Base-by-base conservation (phyloP, 2,797 vertebrate genomes). In the Monodelphis domestica region DNA sequence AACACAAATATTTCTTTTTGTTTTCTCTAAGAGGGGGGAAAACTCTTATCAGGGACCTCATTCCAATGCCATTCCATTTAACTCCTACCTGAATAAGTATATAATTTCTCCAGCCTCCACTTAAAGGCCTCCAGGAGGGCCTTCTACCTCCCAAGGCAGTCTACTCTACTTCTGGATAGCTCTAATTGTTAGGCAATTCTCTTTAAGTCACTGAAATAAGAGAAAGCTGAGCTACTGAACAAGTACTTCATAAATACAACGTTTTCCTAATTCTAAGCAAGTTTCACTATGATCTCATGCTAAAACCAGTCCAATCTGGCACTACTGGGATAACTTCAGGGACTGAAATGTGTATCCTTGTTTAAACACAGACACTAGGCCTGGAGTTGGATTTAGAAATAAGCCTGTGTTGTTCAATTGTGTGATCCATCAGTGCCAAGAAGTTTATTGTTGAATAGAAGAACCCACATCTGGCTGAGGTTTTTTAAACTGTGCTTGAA, bases 391-490 rank as follows among this genome's bases (percentile, higher is more conserved):
- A 1, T 0, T 3, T 0, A 4, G 21, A 14, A 45, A n/a, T 57
- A 21, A 53, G 29, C 52, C 50, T 0, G 0, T 2, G 51, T 0
- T 12, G 56, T 15, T 0, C 1, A 28, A 52, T 10, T 45, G 54
- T 29, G 70, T 3, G 12, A 15, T 56, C 59, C 30, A 9, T 0
- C 14, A 90, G 17, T 4, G 3, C 0, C 4, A 11, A 1, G 7
- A 56, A 24, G 45, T 45, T 53, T 57, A 17, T 15, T 38, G 57
- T 24, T 4, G 30, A 84, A 30, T 15, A 89, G 33, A 26, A 21
- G 17, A 14, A 26, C 21, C 0, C 0, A 2, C 0, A 33, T 21
- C 3, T 2, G 0, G 4, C 4, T 24, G 26, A 4, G 12, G 2
- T 1, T 28, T 51, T 57, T 52, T 28, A 1, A 45, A 10, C 2